These are phyloP conservation scores for Anthrax anthrax DNA, from an alignment of 2,888 invertebrate species.

Conservation along the genomic window DNA sequence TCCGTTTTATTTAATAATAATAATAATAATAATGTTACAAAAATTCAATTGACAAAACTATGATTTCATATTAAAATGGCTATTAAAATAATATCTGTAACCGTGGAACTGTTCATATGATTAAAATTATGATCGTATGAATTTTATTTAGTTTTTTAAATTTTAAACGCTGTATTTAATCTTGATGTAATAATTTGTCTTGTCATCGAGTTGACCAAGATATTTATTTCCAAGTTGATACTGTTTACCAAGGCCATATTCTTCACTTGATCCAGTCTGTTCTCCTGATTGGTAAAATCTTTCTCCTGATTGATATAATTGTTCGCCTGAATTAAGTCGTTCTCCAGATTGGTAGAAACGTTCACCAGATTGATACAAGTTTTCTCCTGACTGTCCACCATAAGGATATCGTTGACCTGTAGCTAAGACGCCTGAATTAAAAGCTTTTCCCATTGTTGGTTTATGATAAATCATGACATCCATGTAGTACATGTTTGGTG, in stretches of 20 bases:
- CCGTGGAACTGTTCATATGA: background rate
- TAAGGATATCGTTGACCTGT: background rate
- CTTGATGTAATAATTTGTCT: background rate
- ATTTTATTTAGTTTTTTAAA: no score
- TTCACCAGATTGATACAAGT: background rate
- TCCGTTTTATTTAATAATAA: no score
- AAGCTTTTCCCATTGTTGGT: conserved; percentile 17
- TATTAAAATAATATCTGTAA: background rate
- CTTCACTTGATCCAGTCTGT: background rate
- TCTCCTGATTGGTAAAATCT: background rate
- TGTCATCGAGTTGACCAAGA: background rate
- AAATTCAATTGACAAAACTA: no score
- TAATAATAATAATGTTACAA: no score
- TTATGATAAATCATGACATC: conserved; percentile 51
- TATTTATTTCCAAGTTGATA: background rate
- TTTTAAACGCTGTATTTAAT: background rate
- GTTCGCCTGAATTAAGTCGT: no score
- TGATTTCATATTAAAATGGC: no score
- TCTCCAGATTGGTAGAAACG: background rate
- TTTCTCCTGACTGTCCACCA: background rate
- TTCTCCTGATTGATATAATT: background rate
- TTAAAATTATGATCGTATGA: background rate
- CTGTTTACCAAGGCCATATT: no score
- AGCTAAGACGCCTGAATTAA: no score
- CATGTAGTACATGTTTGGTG: conserved; percentile 52